Evolutionary conservation across 2,113 vertebrate genomes (phyloP).

Genomic region (Sapayoa aenigma): DNA sequence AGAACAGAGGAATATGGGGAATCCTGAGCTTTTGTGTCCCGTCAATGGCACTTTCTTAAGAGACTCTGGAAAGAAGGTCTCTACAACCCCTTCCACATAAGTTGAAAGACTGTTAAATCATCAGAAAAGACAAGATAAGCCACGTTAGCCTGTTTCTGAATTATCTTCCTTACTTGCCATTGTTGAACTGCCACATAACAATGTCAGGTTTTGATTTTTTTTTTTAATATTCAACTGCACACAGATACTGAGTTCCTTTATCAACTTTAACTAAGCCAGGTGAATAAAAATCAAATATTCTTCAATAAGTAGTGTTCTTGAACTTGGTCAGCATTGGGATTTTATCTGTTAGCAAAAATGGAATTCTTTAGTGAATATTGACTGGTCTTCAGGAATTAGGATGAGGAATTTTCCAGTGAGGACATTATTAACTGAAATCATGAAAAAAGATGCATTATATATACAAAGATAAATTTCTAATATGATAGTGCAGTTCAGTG

Average conservation of each 20-base stretch:
- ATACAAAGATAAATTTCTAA: background rate
- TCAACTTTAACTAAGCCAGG: conserved; percentile 7
- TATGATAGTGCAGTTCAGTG: background rate
- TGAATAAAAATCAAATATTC: conserved; percentile 59
- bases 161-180: conserved; percentile 3
- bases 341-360: conserved; percentile 46
- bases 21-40: background rate
- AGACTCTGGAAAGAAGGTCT: background rate
- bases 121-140: conserved; percentile 18
- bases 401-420: background rate
- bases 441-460: background rate
- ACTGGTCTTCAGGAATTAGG: background rate
- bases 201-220: background rate
- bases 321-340: background rate
- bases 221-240: background rate
- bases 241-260: background rate
- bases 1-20: background rate
- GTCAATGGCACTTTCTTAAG: background rate
- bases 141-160: background rate
- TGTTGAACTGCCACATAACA: conserved; percentile 25
- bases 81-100: background rate
- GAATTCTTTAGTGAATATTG: conserved; percentile 47
- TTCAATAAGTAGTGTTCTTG: background rate
- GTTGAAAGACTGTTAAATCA: background rate
- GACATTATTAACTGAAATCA: background rate